phyloP scores from a whole-genome alignment of 2,888 invertebrate species.

The Monoplex corrugatus region DNA sequence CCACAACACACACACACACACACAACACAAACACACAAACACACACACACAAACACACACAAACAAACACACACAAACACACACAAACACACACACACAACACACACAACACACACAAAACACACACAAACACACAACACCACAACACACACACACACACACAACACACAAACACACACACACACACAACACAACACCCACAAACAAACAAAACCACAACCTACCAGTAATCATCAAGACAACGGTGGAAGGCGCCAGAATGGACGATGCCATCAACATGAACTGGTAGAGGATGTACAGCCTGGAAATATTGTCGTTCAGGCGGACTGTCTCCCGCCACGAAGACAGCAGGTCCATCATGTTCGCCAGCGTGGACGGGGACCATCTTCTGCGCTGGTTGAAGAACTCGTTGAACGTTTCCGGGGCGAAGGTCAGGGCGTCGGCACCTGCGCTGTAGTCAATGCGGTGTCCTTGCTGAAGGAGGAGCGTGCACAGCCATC shows the following conservation, averaged over 20 bases:
- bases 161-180: neutral
- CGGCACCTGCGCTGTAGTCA: constrained; percentile 80
- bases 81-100: too few species aligned
- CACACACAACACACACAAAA: too few species aligned
- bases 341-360: constrained; percentile 78
- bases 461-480: constrained; percentile 79
- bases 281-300: constrained; percentile 78
- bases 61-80: too few species aligned
- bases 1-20: too few species aligned
- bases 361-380: constrained; percentile 80
- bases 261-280: constrained; percentile 76
- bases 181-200: neutral
- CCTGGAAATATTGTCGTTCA: constrained; percentile 78
- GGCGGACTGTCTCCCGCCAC: constrained; percentile 73
- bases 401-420: constrained; percentile 81
- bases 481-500: constrained; percentile 79
- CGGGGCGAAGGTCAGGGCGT: constrained; percentile 79
- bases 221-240: constrained; percentile 90
- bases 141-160: too few species aligned
- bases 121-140: too few species aligned
- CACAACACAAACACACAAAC: too few species aligned
- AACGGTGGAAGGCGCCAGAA: constrained; percentile 76
- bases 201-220: too few species aligned
- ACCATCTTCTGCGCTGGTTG: constrained; percentile 80
- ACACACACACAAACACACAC: too few species aligned